These are phyloP conservation scores for Euwallacea fornicatus DNA, from an alignment of 1,140 invertebrate genomes.

Conservation along the genomic window DNA sequence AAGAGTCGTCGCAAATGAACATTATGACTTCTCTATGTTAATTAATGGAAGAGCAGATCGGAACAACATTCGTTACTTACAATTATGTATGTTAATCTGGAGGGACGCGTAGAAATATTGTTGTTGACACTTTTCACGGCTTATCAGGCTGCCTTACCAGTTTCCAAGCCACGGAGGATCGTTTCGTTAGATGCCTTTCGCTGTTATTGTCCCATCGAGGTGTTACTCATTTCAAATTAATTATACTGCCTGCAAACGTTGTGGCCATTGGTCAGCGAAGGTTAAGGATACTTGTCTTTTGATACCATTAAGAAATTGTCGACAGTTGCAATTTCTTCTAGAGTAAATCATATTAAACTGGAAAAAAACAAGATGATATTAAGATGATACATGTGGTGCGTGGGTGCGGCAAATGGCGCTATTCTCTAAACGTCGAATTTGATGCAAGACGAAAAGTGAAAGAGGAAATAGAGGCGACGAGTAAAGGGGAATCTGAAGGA, in stretches of 20 bases:
- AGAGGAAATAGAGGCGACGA: no score
- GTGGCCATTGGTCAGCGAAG: no score
- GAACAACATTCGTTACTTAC: conserved; percentile 42
- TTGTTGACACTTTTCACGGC: conserved; percentile 15
- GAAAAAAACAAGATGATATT: no score
- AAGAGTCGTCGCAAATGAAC: conserved; percentile 45
- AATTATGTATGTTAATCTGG: conserved; percentile 48
- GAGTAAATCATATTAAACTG: no score
- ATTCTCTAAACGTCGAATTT: no score
- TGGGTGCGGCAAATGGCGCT: no score
- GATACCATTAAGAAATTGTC: no score
- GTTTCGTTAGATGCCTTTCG: conserved; percentile 14
- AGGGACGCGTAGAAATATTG: conserved; percentile 21
- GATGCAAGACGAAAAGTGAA: no score
- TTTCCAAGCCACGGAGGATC: conserved; percentile 7
- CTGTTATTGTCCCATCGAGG: background rate
- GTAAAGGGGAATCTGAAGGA: no score
- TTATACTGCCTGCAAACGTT: background rate
- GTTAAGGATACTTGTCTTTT: background rate
- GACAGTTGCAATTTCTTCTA: no score
- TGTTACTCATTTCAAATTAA: background rate
- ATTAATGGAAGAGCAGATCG: conserved; percentile 38
- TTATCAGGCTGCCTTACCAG: conserved; percentile 16
- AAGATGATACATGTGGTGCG: no score
- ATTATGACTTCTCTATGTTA: conserved; percentile 48